Evolutionary conservation across 2,888 invertebrate genomes (phyloP).

Genomic region (Anaspis maculata): DNA sequence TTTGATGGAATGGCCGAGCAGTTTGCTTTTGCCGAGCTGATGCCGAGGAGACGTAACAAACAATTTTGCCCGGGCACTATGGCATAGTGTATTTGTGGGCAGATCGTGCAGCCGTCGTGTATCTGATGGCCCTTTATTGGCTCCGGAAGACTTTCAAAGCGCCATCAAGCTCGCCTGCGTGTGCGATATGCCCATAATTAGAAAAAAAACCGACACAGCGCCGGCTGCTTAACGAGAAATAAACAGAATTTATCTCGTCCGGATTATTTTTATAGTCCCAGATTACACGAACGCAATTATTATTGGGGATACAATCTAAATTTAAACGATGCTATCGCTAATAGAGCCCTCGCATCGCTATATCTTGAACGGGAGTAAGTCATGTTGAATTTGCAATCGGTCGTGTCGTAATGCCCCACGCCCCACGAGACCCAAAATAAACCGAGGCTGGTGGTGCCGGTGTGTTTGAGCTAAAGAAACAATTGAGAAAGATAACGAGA

Average conservation of each 20-base stretch:
- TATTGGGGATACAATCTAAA: conserved; percentile 5
- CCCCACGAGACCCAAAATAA: conserved; percentile 13
- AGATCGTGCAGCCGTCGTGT: conserved; percentile 20
- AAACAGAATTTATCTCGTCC: conserved; percentile 22
- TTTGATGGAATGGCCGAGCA: too few relatives aligned
- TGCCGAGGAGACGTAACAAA: too few relatives aligned
- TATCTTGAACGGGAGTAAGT: conserved; percentile 11
- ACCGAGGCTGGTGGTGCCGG: conserved; percentile 15
- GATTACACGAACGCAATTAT: conserved; percentile 2
- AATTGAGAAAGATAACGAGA: conserved; percentile 20
- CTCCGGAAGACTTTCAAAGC: conserved; percentile 30
- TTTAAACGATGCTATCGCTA: conserved; percentile 8
- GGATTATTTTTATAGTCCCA: conserved; percentile 10
- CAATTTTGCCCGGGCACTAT: too few relatives aligned
- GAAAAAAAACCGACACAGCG: conserved; percentile 21
- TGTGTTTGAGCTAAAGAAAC: conserved; percentile 15
- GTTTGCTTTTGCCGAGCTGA: too few relatives aligned
- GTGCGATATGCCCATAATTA: conserved; percentile 30
- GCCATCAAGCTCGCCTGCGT: conserved; percentile 27
- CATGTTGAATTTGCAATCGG: conserved; percentile 12
- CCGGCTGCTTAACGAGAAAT: conserved; percentile 23
- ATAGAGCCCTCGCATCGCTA: too few relatives aligned
- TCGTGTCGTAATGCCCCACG: conserved; percentile 3
- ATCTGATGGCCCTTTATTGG: conserved; percentile 25
- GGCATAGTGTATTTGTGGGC: too few relatives aligned